phyloP scores from a whole-genome alignment of 2,113 vertebrate species.

The Holacanthus passer region DNA sequence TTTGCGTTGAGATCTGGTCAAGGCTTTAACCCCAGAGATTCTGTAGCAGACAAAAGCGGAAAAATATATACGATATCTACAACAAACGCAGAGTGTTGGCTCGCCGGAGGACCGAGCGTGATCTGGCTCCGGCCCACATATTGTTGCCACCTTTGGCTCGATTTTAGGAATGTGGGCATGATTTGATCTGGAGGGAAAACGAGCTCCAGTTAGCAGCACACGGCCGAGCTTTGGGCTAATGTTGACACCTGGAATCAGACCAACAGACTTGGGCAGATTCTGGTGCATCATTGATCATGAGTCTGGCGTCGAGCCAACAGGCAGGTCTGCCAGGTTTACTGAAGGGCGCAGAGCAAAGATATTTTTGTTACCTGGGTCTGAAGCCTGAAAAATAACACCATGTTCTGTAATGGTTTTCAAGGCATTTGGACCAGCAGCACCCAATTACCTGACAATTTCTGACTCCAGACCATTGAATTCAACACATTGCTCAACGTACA shows the following conservation, averaged over 20 bases:
- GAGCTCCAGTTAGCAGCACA: constrained; percentile 8
- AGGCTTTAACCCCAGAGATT: not conserved
- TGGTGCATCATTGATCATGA: not conserved
- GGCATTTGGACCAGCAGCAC: not conserved
- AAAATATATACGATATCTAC: too few species aligned
- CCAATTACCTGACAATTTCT: not conserved
- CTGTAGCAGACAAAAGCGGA: not conserved
- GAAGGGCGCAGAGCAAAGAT: not conserved
- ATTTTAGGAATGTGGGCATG: not conserved
- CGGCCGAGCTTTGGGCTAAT: not conserved
- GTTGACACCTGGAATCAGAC: constrained; percentile 10
- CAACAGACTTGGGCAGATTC: not conserved
- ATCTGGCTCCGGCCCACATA: not conserved
- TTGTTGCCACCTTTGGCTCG: not conserved
- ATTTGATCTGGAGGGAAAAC: not conserved
- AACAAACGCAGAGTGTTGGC: not conserved
- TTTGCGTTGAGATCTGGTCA: not conserved
- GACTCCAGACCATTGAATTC: too few species aligned
- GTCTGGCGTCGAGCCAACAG: not conserved
- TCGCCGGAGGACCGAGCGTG: not conserved
- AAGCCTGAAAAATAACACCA: not conserved
- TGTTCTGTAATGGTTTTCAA: not conserved
- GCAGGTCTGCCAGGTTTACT: not conserved
- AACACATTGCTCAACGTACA: too few species aligned
- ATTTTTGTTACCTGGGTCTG: not conserved